Evolutionary conservation across 2,888 invertebrate species (phyloP).

Genomic region (Cephalotes varians): DNA sequence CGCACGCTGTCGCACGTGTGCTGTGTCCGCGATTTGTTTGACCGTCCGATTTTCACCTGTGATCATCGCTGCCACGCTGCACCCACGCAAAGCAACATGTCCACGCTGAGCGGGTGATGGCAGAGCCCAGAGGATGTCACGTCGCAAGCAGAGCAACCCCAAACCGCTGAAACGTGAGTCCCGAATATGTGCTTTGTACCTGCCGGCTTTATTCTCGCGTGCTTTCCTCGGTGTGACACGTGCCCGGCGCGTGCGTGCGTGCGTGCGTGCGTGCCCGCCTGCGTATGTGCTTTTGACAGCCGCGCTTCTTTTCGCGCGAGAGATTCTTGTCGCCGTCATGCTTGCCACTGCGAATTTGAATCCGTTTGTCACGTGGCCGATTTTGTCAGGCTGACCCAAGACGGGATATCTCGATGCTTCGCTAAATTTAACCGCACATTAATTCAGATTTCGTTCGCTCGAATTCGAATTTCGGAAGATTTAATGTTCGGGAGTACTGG

Average conservation of each 20-base stretch:
- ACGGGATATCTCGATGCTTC: too few species aligned
- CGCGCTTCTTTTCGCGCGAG: not conserved
- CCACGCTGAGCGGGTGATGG: slow-evolving; percentile 84
- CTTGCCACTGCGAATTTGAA: slow-evolving; percentile 10
- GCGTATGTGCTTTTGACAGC: slow-evolving; percentile 1
- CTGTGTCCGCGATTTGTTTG: slow-evolving; percentile 71
- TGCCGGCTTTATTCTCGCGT: slow-evolving; percentile 20
- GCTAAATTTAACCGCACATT: not conserved
- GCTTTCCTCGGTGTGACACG: slow-evolving; percentile 19
- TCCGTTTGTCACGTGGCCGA: not conserved
- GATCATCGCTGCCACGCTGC: slow-evolving; percentile 57
- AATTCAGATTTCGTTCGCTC: not conserved
- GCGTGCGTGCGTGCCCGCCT: not conserved
- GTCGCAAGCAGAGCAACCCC: slow-evolving; percentile 98
- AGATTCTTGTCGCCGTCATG: not conserved
- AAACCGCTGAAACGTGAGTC: slow-evolving; percentile 97
- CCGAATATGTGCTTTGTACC: slow-evolving; percentile 8
- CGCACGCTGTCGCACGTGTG: slow-evolving; percentile 61
- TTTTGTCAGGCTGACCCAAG: not conserved
- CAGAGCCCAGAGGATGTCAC: slow-evolving; percentile 90
- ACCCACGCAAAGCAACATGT: slow-evolving; percentile 73
- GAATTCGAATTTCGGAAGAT: not conserved
- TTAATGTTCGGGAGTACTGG: not conserved
- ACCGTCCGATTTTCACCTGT: slow-evolving; percentile 21
- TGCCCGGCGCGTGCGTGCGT: not conserved